phyloP scores from a whole-genome alignment of 2,113 vertebrate genomes.

The Coreoperca whiteheadi region DNA sequence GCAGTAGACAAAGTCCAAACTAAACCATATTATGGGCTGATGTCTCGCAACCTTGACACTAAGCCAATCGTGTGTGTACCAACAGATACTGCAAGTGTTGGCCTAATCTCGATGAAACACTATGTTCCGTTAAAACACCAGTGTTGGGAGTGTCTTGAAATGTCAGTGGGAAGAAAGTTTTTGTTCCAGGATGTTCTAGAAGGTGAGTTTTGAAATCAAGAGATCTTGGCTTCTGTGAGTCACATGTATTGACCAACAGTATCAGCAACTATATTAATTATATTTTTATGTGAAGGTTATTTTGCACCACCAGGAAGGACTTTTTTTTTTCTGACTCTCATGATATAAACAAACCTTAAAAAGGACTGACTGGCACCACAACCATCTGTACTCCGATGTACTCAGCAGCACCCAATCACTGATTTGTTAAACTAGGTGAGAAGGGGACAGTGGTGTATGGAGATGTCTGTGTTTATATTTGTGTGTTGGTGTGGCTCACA shows the following conservation, averaged over 20 bases:
- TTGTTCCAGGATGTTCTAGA: conserved; percentile 1
- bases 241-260: conserved; percentile 5
- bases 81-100: background rate
- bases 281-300: background rate
- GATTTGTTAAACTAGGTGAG: conserved; percentile 13
- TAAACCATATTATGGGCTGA: background rate
- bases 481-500: too few relatives aligned
- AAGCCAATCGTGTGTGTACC: background rate
- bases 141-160: conserved; percentile 29
- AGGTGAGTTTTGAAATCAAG: conserved; percentile 23
- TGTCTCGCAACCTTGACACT: conserved; percentile 6
- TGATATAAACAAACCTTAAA: background rate
- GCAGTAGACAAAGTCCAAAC: conserved; percentile 4
- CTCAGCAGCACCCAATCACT: background rate
- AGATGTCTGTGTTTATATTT: background rate
- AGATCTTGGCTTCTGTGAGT: conserved; percentile 18
- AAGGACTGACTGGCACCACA: background rate
- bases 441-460: too few relatives aligned
- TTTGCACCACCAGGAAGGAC: background rate
- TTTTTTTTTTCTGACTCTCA: background rate
- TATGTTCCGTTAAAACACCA: background rate
- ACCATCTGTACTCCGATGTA: background rate
- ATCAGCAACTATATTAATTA: background rate
- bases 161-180: background rate
- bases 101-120: conserved; percentile 3